Conservation (phyloP, 2,888 invertebrate species). For the Eurytoma adleriae region DNA sequence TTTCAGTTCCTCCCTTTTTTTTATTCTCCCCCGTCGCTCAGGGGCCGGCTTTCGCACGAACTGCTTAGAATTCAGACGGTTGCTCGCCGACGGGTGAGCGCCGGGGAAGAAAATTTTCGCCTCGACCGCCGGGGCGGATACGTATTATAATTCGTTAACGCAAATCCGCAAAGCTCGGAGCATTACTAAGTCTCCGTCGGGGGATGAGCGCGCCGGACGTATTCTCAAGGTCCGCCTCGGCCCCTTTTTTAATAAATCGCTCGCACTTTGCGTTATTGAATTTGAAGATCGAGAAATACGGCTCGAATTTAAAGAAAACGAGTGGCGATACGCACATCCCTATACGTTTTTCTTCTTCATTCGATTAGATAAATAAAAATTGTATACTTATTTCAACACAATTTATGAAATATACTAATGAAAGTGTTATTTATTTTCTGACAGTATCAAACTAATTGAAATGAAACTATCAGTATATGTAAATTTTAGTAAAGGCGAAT, state of each 20-base stretch:
- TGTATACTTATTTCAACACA: no score
- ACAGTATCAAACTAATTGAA: no score
- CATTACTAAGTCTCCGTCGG: neutral
- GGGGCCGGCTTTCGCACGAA: neutral
- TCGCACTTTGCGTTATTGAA: no score
- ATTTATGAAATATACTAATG: no score
- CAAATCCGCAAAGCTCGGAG: neutral
- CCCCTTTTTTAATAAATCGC: neutral
- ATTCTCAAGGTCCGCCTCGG: neutral
- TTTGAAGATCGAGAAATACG: no score
- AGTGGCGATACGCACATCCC: no score
- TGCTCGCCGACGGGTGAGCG: neutral
- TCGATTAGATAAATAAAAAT: no score
- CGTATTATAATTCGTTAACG: constrained; percentile 11
- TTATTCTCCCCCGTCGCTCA: neutral
- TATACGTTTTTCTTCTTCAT: no score
- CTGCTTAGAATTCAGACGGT: constrained; percentile 16
- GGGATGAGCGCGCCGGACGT: constrained; percentile 4
- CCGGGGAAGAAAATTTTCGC: neutral
- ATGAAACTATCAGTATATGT: no score
- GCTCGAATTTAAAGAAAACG: no score
- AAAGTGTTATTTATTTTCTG: no score
- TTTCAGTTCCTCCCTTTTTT: constrained; percentile 4
- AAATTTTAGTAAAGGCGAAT: no score
- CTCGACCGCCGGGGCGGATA: neutral